Evolutionary conservation across 2,888 invertebrate genomes (phyloP), one percentile per base, ranked within the genome.

Genomic region (Limenitis arthemis): DNA sequence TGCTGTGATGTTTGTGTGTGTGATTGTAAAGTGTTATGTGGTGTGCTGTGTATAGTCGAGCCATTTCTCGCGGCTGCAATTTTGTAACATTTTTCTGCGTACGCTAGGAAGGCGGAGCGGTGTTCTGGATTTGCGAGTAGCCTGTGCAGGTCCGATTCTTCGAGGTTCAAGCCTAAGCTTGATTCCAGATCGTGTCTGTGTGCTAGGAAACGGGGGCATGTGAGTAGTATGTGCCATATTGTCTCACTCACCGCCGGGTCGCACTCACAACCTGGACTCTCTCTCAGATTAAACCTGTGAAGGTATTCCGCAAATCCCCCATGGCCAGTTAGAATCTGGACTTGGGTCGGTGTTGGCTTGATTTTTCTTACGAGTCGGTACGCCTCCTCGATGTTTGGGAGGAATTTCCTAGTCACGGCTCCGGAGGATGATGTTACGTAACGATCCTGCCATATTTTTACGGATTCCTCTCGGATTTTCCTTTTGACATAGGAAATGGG

Each of bases 321-420:
- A 20, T 53, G 52, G 1, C 55, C 55, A 1, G 51, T 55, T n/a
- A 55, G 12, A 5, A 47, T 29, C 8, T 55, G 55, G 8, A 31
- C 30, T 12, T 31, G 30, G 31, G 12, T 29, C 6, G 30, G 46
- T 20, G 37, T 37, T 34, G 28, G 34, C 28, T n/a, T 40, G 5
- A 6, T 31, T 7, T 32, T 47, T n/a, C 43, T 46, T 9, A 46
- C 5, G 3, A 34, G 30, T n/a, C 37, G 34, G 28, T 47, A 54
- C 0, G 50, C 51, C 0, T 30, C 33, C 11, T 29, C 54, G 1
- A 54, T 36, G 0, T 47, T 8, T 1, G 51, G 51, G 7, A 51
- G 44, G 41, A 48, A 54, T 5, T 32, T 43, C 12, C 41, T 51
- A 4, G 48, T 44, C 8, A 42, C 38, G 6, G 5, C n/a, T 8